Conservation (phyloP, 2,113 vertebrate genomes). For the Rattus norvegicus region GRCr8 NC_086028.1:17613001-17613500, state of each 20-base stretch:
- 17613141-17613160: constrained; percentile 16
- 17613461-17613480: neutral
- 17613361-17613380: too few species aligned
- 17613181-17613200: constrained; percentile 80
- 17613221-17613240: neutral
- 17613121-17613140: constrained; percentile 79
- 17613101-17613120: constrained; percentile 66
- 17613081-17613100: constrained; percentile 78
- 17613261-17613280: accelerated
- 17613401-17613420: neutral
- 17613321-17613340: neutral
- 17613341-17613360: neutral
- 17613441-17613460: neutral
- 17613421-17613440: neutral
- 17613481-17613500: neutral
- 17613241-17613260: too few species aligned
- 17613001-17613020: accelerated
- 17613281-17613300: neutral
- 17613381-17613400: neutral
- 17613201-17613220: neutral
- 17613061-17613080: constrained; percentile 78
- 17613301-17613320: neutral
- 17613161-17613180: constrained; percentile 76
- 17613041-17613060: constrained; percentile 81
- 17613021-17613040: neutral